Percentiles rank a stretch among this genome's conserved stretches.
Conservation (phyloP, 2,113 vertebrate genomes). For the Nesogale talazaci region DNA sequence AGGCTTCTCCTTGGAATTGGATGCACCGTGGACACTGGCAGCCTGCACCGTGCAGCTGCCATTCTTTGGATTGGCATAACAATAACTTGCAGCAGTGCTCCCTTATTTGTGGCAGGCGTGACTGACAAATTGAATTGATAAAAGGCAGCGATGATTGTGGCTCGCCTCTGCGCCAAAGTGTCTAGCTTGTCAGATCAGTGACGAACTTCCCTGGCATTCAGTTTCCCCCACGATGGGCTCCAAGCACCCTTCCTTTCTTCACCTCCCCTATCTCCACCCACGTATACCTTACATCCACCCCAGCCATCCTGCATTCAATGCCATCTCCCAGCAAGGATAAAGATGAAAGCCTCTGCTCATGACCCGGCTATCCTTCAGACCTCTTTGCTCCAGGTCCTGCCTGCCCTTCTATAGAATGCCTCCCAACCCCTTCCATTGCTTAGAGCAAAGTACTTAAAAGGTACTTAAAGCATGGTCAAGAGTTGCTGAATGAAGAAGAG, state of each 20-base stretch:
- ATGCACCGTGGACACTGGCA: too few species aligned
- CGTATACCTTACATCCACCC: not conserved
- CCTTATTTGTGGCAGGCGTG: too few species aligned
- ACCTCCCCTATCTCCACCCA: rapidly evolving
- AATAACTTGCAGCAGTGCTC: too few species aligned
- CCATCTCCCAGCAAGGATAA: not conserved
- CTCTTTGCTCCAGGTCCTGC: not conserved
- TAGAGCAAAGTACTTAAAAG: not conserved
- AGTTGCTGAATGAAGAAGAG: not conserved
- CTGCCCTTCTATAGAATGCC: not conserved
- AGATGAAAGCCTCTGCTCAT: not conserved
- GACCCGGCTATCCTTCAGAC: not conserved
- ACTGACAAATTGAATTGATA: too few species aligned
- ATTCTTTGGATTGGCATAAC: too few species aligned
- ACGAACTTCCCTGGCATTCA: too few species aligned
- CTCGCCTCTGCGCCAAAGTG: too few species aligned
- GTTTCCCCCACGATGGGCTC: not conserved
- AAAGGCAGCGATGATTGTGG: too few species aligned
- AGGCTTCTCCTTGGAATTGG: not conserved
- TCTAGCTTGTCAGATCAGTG: too few species aligned
- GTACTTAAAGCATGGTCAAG: not conserved
- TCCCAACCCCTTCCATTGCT: not conserved
- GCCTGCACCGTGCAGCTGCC: too few species aligned
- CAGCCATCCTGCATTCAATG: not conserved
- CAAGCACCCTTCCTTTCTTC: not conserved